Base-by-base conservation (phyloP, 2,888 invertebrate genomes). In the Lasioglossum vierecki region DNA sequence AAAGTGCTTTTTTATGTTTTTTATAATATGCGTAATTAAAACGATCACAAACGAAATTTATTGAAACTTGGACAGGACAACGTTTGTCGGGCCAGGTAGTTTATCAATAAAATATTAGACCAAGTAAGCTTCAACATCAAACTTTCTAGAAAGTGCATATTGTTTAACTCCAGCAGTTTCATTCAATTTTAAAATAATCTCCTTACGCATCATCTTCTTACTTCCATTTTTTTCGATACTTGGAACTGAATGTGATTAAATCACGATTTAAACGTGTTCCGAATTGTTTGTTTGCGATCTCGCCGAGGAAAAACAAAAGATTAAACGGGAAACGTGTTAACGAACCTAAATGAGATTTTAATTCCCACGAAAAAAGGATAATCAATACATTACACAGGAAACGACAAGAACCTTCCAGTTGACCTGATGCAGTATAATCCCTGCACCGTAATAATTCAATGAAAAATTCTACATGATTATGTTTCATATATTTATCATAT, bases 271-370 rank as follows among this genome's bases (percentile, higher is more conserved):
- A 13, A 26, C 11, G 18, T 5, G 15, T 46, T 15, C 46, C 15
- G 46, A 46, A 46, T 13, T 26, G 26, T 60, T 60, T 26, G 13
- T 60, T 60, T 2, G 26, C 13, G 30, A n/a, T 26, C 26, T 4
- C 4, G 13, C 2, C 6, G 13, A 30, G 26, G 2, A 60, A 26
- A 5, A 30, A 35, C 35, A 15, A 60, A 60, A 15, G 15, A 15
- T 60, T 60, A 60, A 1, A 15, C 13, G 26, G 15, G 26, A 5
- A 60, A 15, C 4, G 5, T 30, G 60, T 60, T 60, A 60, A 60
- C 60, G 60, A 60, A 60, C 15, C 60, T 60, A 60, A 60, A 60
- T 15, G 60, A 60, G 60, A 60, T 60, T 60, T 60, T 60, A 60
- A 60, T 60, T 26, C 60, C 60, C n/a, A 26, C 26, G 26, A 26